Base-by-base conservation (phyloP, 2,888 invertebrate genomes). In the Chrysolina haemoptera region DNA sequence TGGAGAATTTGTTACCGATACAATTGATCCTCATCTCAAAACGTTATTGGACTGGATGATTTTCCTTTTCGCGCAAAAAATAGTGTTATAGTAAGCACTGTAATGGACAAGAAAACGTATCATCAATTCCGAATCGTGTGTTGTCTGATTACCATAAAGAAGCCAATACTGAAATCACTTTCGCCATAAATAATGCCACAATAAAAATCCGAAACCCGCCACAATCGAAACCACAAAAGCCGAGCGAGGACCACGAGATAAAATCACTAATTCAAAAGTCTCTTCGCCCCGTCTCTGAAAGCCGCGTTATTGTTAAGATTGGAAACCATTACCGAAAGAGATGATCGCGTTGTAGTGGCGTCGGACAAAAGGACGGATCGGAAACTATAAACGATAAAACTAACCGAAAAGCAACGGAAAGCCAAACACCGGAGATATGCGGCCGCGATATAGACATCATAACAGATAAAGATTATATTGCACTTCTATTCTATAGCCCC, bases 341-440 rank as follows among this genome's bases (percentile, higher is more conserved):
- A 72, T 68, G 75, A 77, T 75, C 78, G 75, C 79, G 74, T 80
- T 78, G 76, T 77, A 70, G 71, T 73, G 74, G 76, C 76, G 77
- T 74, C 82, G 83, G 84, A 86, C 85, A 87, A 86, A 73, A 84
- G 85, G 81, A 82, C 79, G 84, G 80, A 85, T 85, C 85, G 86
- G 86, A 86, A 86, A 86, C 85, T 83, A 85, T 85, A 85, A 80
- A 85, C 86, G 86, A 87, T 87, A 86, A 87, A 86, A 85, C 86
- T 86, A 86, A 85, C 86, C 83, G 84, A 85, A 85, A 83, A 79
- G 82, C 84, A 83, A 84, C 83, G 82, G 81, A 83, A 83, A 82
- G 82, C 80, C 82, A 83, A 83, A 81, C 82, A 81, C 82, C 82
- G 84, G 81, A 84, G 67, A 67, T 67, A 50, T 50, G 53, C 67